Evolutionary conservation across 2,113 vertebrate species (phyloP), one percentile per base, ranked within the genome.

Genomic region (Eurystomus gularis): DNA sequence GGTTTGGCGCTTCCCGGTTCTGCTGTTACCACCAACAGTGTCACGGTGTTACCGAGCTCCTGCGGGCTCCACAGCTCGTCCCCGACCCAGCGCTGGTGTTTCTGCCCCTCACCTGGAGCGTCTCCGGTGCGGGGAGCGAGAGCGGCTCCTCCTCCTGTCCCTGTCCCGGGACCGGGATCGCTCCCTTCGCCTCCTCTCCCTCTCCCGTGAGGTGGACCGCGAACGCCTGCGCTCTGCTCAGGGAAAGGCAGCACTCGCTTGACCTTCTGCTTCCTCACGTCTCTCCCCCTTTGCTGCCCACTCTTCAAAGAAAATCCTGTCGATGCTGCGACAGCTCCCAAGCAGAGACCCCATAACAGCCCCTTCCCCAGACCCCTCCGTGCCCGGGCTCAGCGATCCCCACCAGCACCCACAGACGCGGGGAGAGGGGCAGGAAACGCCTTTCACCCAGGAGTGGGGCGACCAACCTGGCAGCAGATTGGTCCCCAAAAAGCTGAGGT

Each of bases 101-200:
- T 28, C 37, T 39, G 10, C 10, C 51, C 35, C 97, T 98, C 81
- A 99, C 99, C 99, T 99, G 83, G 99, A 99, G 5, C 99, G 98
- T 17, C 99, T 97, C 86, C 99, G 97, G 96, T 99, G 99, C 0
- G 99, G 99, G 31, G 99, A 99, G 8, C 99, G 98, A 2, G 99
- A 99, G 6, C 99, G 99, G 76, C 98, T 99, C 82, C 99, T 98
- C 42, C 99, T 98, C 7, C 99, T 96, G 17, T 99, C 99, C 88
- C 99, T 98, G 65, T 99, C 99, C 24, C 99, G 97, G 14, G 99
- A 99, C 12, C 99, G 97, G 3, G 99, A 99, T 31, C 99, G 98
- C 15, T 99, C 99, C 42, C 99, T 95, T 29, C 99, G 97, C 88
- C 99, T 97, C 81, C 99, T 97, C 71, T 99, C 99, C 26, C 99